Evolutionary conservation across 2,888 invertebrate genomes (phyloP), one percentile per base, ranked within the genome.

Genomic region (Herminia tarsipennalis): DNA sequence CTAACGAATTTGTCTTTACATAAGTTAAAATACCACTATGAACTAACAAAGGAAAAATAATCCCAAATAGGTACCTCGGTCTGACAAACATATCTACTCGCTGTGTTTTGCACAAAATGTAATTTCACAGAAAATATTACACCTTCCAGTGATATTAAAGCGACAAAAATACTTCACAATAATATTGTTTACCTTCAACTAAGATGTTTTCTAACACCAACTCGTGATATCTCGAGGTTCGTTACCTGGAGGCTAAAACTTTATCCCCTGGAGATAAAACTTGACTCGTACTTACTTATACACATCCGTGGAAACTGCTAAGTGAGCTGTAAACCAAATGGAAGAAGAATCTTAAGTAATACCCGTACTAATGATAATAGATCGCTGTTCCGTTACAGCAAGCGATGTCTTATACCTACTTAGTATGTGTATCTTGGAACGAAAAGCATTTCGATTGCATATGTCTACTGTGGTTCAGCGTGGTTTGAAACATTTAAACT

Each of bases 201-300:
- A 29, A 53, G 51, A 41, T 45, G 46, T 61, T 45, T 47, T 37
- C 27, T n/a, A n/a, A n/a, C n/a, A n/a, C 32, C 8, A 35, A 47
- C 61, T 54, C 54, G 33, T 40, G 41, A 45, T 28, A 48, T 22
- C 22, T 10, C 41, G 30, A 35, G 43, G 41, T 57, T 30, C 17
- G 17, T 29, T 42, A 35, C 42, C 28, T 34, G 42, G 30, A 36
- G 28, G 40, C 39, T 55, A 50, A 36, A 57, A 46, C 48, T 62
- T 61, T 58, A 62, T 62, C 30, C 43, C 18, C 8, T 32, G 36
- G 32, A 33, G 45, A 62, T 54, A 62, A 62, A 55, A 51, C 38
- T 55, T 51, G 38, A 42, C 21, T 45, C 25, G 38, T 47, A 47
- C 24, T 20, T 25, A 42, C 36, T 53, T 38, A 6, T 34, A 24